Conservation (phyloP, 2,888 invertebrate species). For the Oligia fasciuncula region DNA sequence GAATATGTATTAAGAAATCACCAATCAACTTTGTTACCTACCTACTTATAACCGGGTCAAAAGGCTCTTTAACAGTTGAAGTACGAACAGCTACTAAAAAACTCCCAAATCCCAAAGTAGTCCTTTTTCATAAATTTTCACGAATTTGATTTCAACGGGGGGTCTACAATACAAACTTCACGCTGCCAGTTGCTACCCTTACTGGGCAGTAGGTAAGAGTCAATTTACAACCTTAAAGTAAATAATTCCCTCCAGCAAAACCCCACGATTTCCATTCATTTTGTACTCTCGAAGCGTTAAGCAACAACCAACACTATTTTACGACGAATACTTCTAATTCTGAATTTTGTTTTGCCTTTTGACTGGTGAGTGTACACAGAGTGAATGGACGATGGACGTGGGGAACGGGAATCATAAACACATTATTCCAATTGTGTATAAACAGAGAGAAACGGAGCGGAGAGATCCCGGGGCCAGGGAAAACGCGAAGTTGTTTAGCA, state of each 20-base stretch:
- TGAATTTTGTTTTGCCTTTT: conserved; percentile 36
- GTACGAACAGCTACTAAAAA: not conserved
- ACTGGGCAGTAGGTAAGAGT: not conserved
- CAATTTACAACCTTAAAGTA: not conserved
- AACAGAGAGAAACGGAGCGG: conserved; percentile 40
- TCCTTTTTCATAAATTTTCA: not conserved
- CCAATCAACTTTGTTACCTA: not conserved
- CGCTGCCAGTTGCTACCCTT: too few species aligned
- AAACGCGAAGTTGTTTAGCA: conserved; percentile 13
- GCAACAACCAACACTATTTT: conserved; percentile 16
- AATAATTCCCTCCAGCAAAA: not conserved
- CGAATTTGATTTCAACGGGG: too few species aligned
- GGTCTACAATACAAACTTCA: not conserved
- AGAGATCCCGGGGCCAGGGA: conserved; percentile 16
- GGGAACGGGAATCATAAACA: conserved; percentile 51
- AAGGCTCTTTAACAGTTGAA: not conserved
- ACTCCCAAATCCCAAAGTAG: not conserved
- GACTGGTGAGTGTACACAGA: conserved; percentile 32
- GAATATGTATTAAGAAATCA: not conserved
- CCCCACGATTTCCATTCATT: not conserved
- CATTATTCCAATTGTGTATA: conserved; percentile 59
- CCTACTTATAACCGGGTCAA: not conserved
- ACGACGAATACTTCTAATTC: conserved; percentile 47
- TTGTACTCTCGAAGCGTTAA: conserved; percentile 2
- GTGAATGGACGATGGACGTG: conserved; percentile 45